Evolutionary conservation across 2,113 vertebrate genomes (phyloP).

Genomic region (Proteles cristata): DNA sequence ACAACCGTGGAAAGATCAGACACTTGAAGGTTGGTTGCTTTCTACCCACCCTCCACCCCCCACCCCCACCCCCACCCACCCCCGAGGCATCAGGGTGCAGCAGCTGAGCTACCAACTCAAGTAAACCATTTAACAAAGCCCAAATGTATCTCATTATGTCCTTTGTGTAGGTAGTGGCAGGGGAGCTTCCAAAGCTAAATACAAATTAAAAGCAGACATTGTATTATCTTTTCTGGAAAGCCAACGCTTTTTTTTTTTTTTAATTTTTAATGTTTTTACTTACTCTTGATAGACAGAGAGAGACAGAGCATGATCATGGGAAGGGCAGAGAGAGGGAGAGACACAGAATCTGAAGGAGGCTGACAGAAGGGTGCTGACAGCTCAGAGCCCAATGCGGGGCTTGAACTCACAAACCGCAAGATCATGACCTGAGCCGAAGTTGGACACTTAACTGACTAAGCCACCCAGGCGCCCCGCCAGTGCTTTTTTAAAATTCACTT

Average conservation of each 20-base stretch:
- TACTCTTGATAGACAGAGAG: too few relatives aligned
- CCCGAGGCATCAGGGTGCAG: background rate
- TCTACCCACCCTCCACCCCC: background rate
- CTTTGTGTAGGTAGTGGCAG: background rate
- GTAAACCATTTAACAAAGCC: background rate
- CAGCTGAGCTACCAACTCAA: background rate
- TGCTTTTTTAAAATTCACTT: background rate
- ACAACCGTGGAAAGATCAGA: background rate
- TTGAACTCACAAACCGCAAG: too few relatives aligned
- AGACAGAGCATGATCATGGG: too few relatives aligned
- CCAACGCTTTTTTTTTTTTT: background rate
- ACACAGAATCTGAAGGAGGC: too few relatives aligned
- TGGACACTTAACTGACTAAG: too few relatives aligned
- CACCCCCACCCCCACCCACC: background rate
- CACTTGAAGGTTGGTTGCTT: background rate
- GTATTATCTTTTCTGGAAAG: background rate
- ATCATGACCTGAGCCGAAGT: too few relatives aligned
- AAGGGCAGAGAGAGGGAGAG: too few relatives aligned
- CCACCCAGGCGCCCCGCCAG: background rate
- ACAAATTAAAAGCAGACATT: background rate
- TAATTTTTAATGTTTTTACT: too few relatives aligned
- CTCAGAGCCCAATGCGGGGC: too few relatives aligned
- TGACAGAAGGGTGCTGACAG: too few relatives aligned
- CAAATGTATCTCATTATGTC: background rate
- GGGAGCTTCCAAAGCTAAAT: background rate